phyloP scores from a whole-genome alignment of 2,113 vertebrate species.

The Lasiurus cinereus region DNA sequence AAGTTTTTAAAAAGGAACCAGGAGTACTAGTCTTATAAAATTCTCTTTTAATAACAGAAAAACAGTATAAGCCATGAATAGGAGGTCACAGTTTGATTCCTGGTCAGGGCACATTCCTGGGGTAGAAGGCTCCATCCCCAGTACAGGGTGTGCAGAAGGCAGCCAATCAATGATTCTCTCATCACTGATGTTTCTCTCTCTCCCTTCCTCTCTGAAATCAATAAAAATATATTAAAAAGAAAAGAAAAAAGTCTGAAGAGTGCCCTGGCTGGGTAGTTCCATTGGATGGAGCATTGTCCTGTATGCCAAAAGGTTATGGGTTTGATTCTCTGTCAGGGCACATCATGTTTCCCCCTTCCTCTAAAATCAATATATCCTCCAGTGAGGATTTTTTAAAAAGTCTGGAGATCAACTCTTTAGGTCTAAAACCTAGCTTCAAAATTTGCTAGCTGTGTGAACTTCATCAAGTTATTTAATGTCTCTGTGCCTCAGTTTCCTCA shows the following conservation, averaged over 20 bases:
- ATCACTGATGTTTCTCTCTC: too few relatives aligned
- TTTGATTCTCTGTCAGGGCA: neutral
- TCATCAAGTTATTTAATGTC: neutral
- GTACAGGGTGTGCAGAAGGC: too few relatives aligned
- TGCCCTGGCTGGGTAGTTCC: neutral
- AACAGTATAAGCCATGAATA: neutral
- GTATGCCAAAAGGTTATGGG: neutral
- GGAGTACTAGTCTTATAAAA: neutral
- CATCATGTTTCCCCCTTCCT: neutral
- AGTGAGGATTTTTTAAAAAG: neutral
- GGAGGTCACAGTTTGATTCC: too few relatives aligned
- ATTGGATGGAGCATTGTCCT: neutral
- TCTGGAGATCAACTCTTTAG: neutral
- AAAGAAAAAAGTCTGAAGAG: conserved; percentile 2
- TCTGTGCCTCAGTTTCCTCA: conserved; percentile 29
- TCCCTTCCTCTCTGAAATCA: too few relatives aligned
- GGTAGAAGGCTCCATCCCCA: too few relatives aligned
- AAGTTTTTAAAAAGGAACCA: neutral
- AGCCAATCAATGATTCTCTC: too few relatives aligned
- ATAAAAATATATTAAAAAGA: too few relatives aligned
- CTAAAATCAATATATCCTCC: neutral
- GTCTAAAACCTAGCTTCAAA: conserved; percentile 12
- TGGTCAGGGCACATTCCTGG: too few relatives aligned
- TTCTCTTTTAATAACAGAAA: conserved; percentile 16
- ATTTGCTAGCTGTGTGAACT: neutral